Evolutionary conservation across 2,113 vertebrate species (phyloP).

Genomic region (Cinclus cinclus): DNA sequence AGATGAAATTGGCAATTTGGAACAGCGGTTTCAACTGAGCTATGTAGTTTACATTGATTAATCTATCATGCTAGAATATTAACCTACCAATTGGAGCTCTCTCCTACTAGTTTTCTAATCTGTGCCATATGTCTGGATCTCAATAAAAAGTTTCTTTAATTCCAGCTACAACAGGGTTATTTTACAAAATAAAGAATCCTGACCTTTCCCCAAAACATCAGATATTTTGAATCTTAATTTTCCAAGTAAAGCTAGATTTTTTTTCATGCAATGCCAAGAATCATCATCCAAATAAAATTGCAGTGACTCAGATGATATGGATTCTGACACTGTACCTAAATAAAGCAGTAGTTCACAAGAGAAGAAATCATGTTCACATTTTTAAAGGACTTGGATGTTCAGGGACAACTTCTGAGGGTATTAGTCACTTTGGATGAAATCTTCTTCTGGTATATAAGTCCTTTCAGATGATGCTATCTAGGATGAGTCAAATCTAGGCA

Average conservation of each 20-base stretch:
- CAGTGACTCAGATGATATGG: background rate
- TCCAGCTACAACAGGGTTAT: background rate
- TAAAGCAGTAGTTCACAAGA: background rate
- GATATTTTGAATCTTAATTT: background rate
- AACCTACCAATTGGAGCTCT: slow-evolving; percentile 50
- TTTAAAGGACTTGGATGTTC: background rate
- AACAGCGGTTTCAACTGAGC: slow-evolving; percentile 67
- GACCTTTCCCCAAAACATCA: background rate
- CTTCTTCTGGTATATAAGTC: background rate
- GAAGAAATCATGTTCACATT: background rate
- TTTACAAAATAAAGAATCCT: slow-evolving; percentile 8
- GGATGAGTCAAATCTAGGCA: background rate
- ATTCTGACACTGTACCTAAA: background rate
- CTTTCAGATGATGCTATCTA: background rate
- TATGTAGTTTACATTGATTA: slow-evolving; percentile 74
- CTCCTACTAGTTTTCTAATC: slow-evolving; percentile 46
- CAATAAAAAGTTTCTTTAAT: slow-evolving; percentile 58
- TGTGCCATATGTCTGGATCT: slow-evolving; percentile 55
- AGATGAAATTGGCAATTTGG: slow-evolving; percentile 74
- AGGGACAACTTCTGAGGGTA: background rate
- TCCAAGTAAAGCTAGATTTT: background rate
- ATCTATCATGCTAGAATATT: slow-evolving; percentile 70
- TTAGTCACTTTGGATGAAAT: background rate
- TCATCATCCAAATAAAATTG: background rate
- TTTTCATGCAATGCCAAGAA: background rate